Evolutionary conservation across 2,888 invertebrate species (phyloP).

Genomic region (Aphidius colemani): DNA sequence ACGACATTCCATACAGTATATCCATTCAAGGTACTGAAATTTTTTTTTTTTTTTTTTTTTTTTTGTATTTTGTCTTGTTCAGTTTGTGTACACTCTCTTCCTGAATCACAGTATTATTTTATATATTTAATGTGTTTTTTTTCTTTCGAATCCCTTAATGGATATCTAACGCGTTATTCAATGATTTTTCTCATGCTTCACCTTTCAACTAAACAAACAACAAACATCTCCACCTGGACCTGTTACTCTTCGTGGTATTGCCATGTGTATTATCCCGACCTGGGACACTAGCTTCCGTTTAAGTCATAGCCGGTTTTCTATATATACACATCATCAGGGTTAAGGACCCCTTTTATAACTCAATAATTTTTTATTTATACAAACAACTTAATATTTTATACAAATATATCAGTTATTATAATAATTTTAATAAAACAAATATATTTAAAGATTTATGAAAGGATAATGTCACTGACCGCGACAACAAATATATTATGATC

Average conservation of each 20-base stretch:
- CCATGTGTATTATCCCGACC: not conserved
- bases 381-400: no score
- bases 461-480: slow-evolving; percentile 49
- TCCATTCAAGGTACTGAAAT: not conserved
- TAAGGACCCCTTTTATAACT: slow-evolving; percentile 23
- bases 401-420: no score
- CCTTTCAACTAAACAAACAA: not conserved
- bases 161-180: not conserved
- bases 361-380: no score
- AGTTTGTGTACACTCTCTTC: no score
- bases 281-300: slow-evolving; percentile 37
- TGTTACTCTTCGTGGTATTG: slow-evolving; percentile 33
- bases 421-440: no score
- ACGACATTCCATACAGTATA: not conserved
- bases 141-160: not conserved
- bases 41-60: no score
- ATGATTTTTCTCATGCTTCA: not conserved
- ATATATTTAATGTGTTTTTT: not conserved
- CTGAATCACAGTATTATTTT: no score
- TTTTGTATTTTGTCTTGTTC: no score
- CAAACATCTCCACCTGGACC: slow-evolving; percentile 23
- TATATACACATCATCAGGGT: slow-evolving; percentile 17
- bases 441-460: not conserved
- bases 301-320: slow-evolving; percentile 40
- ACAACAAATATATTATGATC: slow-evolving; percentile 29